Base-by-base conservation (phyloP, 1,140 invertebrate species). In the Leptopilina clavipes region DNA sequence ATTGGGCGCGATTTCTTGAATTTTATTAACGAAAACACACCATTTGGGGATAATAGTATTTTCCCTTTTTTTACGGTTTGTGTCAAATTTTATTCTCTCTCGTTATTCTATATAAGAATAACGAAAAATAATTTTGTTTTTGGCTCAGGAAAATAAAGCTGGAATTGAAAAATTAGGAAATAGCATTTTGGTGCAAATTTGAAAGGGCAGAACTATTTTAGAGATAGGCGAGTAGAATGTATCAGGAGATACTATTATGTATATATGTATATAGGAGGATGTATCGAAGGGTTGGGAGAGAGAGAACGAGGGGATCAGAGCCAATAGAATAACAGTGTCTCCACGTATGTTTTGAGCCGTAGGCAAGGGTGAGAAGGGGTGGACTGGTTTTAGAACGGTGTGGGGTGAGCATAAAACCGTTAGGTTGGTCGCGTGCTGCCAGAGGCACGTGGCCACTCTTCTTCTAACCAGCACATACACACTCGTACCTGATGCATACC, bases 271-370 rank as follows among this genome's bases (percentile, higher is more conserved):
- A 76, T 71, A 74, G 43, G 79, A 81, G 79, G 76, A 76, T 72
- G 80, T 78, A 76, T 74, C 70, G 72, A 84, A 78, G 85, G 85
- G 85, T 83, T 76, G 77, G 79, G 31, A 70, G 65, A 52, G 48
- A 70, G 65, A 52, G 48, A 56, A 78, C 73, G 71, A 79, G 82
- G 81, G 78, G 74, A 81, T 80, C 70, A 14, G 76, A 82, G 75
- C 86, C 88, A 90, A 90, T 90, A 83, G 87, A 87, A 88, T 86
- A 88, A 87, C 87, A 88, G 87, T 87, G 86, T 87, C 84, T 85
- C 83, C 83, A 85, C 82, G 85, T 82, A 83, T 89, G 85, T 89
- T 88, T 88, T 88, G 83, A 85, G 84, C 77, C 79, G 77, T 74
- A 75, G 77, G 86, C 81, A 88, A 87, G 85, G 87, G 85, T 88